These are phyloP conservation scores for Tragelaphus oryx DNA, from an alignment of 2,797 vertebrate species.

Conservation along the genomic window DNA sequence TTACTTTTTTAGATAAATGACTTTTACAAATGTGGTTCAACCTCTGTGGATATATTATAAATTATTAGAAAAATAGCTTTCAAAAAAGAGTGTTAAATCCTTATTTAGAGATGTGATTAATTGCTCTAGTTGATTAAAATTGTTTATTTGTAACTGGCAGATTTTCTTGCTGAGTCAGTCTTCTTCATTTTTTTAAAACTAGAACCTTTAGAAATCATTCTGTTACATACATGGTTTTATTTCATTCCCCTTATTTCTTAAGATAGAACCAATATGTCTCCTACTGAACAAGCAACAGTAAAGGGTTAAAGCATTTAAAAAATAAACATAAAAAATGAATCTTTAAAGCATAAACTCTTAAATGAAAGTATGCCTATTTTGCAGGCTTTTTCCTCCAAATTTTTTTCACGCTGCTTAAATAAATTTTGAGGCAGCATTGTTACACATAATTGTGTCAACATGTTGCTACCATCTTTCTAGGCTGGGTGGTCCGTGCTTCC, in stretches of 20 bases:
- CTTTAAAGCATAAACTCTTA: not conserved
- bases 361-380: not conserved
- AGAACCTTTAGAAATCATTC: not conserved
- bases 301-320: slow-evolving; percentile 7
- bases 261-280: not conserved
- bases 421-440: not conserved
- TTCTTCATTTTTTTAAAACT: not conserved
- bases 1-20: not conserved
- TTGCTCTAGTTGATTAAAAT: not conserved
- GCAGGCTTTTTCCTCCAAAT: not conserved
- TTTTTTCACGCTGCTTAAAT: not conserved
- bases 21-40: not conserved
- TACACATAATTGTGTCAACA: not conserved
- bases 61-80: not conserved
- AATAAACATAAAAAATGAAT: not conserved
- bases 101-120: slow-evolving; percentile 2
- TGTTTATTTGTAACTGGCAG: not conserved
- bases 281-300: not conserved
- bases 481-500: accelerated
- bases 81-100: not conserved
- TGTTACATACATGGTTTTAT: not conserved
- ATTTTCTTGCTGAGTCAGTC: not conserved
- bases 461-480: not conserved
- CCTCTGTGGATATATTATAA: not conserved
- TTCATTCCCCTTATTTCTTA: not conserved